Evolutionary conservation across 1,140 invertebrate species (phyloP).

Genomic region (Brevipalpus yothersi): DNA sequence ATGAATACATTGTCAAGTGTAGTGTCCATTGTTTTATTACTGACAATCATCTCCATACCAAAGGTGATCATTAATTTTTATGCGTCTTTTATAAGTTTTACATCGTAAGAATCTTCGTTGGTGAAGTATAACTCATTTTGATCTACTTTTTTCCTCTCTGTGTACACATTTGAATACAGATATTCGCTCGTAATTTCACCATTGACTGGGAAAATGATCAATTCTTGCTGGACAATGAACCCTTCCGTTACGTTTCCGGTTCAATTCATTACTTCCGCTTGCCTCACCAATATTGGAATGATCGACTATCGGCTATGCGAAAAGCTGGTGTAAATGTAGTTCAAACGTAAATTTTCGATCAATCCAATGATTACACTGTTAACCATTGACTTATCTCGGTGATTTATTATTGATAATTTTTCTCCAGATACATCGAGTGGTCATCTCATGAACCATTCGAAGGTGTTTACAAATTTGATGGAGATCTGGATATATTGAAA

Average conservation of each 20-base stretch:
- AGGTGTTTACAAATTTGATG: background rate
- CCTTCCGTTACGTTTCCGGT: constrained; percentile 58
- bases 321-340: constrained; percentile 25
- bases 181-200: constrained; percentile 16
- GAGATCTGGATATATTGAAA: constrained; percentile 15
- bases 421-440: constrained; percentile 6
- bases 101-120: too few species aligned
- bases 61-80: too few species aligned
- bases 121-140: too few species aligned
- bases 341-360: constrained; percentile 1
- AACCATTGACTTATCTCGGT: background rate
- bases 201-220: constrained; percentile 46
- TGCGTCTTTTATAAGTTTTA: too few species aligned
- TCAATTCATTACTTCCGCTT: constrained; percentile 25
- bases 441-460: constrained; percentile 4
- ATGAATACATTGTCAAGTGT: too few species aligned
- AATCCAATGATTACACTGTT: too few species aligned
- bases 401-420: background rate
- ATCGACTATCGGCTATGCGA: constrained; percentile 24
- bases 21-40: too few species aligned
- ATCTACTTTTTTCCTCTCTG: too few species aligned
- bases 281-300: constrained; percentile 24
- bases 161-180: too few species aligned
- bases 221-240: constrained; percentile 56
- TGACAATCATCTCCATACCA: too few species aligned